Evolutionary conservation across 2,113 vertebrate species (phyloP).

Genomic region (Poeciliopsis turrubarensis): DNA sequence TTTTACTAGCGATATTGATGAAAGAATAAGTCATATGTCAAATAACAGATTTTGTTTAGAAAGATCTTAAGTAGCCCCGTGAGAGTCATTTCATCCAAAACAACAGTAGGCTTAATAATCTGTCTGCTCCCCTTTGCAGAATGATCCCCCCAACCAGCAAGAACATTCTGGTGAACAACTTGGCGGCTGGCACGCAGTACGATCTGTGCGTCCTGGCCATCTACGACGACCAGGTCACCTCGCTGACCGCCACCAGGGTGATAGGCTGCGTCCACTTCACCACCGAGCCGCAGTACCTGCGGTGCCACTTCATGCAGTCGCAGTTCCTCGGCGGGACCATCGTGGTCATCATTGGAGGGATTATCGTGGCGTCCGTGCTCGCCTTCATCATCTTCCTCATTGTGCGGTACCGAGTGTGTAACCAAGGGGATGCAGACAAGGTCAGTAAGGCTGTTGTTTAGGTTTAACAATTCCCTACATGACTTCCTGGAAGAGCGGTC

Average conservation of each 20-base stretch:
- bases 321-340: constrained; percentile 99
- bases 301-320: constrained; percentile 99
- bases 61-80: constrained; percentile 44
- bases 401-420: constrained; percentile 97
- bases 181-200: constrained; percentile 91
- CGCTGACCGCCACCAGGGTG: constrained; percentile 94
- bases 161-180: constrained; percentile 95
- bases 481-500: too few species aligned
- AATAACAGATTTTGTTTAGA: constrained; percentile 51
- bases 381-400: constrained; percentile 99
- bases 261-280: constrained; percentile 95
- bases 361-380: constrained; percentile 96
- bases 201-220: constrained; percentile 97
- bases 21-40: constrained; percentile 57
- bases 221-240: constrained; percentile 95
- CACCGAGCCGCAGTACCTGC: constrained; percentile 94
- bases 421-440: constrained; percentile 89
- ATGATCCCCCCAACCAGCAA: constrained; percentile 98
- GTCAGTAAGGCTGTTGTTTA: constrained; percentile 52
- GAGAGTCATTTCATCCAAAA: constrained; percentile 55
- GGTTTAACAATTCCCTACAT: not conserved
- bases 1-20: constrained; percentile 45
- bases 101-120: constrained; percentile 62
- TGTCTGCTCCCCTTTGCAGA: constrained; percentile 73
- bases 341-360: constrained; percentile 98